Evolutionary conservation across 2,113 vertebrate species (phyloP).

Genomic region (Trematomus loennbergii): DNA sequence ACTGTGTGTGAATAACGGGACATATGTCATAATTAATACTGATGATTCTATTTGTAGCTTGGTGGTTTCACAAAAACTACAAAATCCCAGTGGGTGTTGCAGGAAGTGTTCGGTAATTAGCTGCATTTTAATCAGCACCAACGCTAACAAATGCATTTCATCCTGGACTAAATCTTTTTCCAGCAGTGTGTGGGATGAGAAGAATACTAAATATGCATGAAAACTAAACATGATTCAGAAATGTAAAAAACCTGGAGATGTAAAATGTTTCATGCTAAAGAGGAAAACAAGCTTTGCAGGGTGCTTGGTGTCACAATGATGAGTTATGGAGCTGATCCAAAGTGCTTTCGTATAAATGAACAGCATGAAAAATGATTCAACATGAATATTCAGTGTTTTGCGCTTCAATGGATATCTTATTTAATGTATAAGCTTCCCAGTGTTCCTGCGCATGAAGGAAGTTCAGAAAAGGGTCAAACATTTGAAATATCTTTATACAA

Average conservation of each 20-base stretch:
- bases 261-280: neutral
- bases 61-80: neutral
- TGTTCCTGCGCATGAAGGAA: neutral
- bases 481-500: too few relatives aligned
- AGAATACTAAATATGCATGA: constrained; percentile 4
- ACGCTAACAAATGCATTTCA: constrained; percentile 27
- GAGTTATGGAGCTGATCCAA: constrained; percentile 42
- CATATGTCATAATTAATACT: neutral
- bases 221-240: constrained; percentile 11
- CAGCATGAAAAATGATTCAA: constrained; percentile 8
- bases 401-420: neutral
- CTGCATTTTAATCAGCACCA: constrained; percentile 33
- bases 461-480: too few relatives aligned
- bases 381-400: constrained; percentile 53
- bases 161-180: neutral
- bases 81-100: constrained; percentile 17
- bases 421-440: constrained; percentile 9
- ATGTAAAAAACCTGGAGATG: neutral
- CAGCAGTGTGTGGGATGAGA: neutral
- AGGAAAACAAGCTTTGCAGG: constrained; percentile 2
- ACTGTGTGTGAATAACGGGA: neutral
- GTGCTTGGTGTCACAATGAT: constrained; percentile 12
- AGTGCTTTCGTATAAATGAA: constrained; percentile 14
- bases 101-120: constrained; percentile 17
- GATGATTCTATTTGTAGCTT: neutral